phyloP scores from a whole-genome alignment of 2,888 invertebrate genomes.

The Ceriagrion tenellum region DNA sequence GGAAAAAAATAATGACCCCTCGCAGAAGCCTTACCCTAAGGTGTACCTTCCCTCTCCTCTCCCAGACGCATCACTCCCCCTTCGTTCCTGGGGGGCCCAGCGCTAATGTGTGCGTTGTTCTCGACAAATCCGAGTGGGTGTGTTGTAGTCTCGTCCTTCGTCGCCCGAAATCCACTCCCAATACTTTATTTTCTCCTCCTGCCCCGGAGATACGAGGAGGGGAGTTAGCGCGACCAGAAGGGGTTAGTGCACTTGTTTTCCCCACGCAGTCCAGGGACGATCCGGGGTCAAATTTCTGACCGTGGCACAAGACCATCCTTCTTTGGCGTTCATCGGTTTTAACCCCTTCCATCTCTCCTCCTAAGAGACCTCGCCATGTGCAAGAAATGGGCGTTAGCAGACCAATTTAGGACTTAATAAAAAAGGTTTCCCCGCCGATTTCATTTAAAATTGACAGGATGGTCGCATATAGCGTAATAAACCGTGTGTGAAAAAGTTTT shows the following conservation, averaged over 20 bases:
- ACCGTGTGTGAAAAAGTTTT: no score
- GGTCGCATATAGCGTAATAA: no score
- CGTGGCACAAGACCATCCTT: neutral
- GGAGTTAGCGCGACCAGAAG: neutral
- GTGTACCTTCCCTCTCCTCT: neutral
- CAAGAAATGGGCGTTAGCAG: neutral
- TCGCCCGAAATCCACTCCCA: neutral
- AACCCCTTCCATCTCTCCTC: neutral
- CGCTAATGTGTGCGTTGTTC: neutral
- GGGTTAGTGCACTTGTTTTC: neutral
- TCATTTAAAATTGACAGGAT: no score
- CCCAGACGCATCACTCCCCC: neutral
- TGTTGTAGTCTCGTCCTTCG: neutral
- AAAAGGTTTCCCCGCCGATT: no score
- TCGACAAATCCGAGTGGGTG: neutral
- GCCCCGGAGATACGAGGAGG: no score
- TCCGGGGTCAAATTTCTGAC: neutral
- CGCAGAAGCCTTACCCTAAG: neutral
- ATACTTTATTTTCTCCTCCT: neutral
- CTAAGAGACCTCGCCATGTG: neutral
- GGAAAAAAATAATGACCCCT: constrained; percentile 8
- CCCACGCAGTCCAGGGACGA: neutral
- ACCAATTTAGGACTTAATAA: neutral
- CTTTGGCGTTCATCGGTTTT: neutral
- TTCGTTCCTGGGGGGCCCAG: neutral